Evolutionary conservation across 2,797 vertebrate species (phyloP).

Genomic region (Notolabrus celidotus): DNA sequence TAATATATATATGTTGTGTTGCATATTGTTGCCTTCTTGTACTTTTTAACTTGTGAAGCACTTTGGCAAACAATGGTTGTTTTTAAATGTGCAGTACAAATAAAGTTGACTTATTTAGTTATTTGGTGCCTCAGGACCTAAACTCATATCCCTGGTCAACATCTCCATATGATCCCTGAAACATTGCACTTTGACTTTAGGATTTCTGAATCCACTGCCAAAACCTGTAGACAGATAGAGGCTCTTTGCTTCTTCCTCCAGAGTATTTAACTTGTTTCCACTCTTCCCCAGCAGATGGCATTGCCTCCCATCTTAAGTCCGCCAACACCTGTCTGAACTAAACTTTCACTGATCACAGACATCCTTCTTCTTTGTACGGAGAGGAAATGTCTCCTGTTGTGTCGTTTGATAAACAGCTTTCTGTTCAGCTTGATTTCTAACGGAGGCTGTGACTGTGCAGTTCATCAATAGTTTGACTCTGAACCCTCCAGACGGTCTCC

Average conservation of each 20-base stretch:
- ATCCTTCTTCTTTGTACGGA: conserved; percentile 6
- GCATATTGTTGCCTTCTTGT: no score
- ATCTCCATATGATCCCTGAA: no score
- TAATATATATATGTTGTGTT: no score
- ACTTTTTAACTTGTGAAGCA: no score
- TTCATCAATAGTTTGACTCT: conserved; percentile 33
- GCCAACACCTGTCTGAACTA: neutral
- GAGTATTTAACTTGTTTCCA: neutral
- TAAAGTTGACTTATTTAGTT: no score
- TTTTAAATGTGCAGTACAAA: no score
- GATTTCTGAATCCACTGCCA: no score
- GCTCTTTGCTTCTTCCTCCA: neutral
- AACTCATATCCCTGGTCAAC: no score
- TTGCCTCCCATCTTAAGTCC: conserved; percentile 1
- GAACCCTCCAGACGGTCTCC: conserved; percentile 63
- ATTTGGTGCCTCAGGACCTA: no score
- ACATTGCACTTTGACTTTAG: no score
- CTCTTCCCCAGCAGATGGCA: conserved; percentile 73
- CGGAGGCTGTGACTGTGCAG: neutral
- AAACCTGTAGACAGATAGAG: no score
- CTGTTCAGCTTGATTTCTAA: conserved; percentile 14
- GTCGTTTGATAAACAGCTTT: conserved; percentile 2
- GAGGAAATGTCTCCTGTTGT: conserved; percentile 15
- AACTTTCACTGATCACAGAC: neutral
- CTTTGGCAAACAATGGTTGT: no score